phyloP scores from a whole-genome alignment of 2,797 vertebrate species.

The Anabas testudineus region DNA sequence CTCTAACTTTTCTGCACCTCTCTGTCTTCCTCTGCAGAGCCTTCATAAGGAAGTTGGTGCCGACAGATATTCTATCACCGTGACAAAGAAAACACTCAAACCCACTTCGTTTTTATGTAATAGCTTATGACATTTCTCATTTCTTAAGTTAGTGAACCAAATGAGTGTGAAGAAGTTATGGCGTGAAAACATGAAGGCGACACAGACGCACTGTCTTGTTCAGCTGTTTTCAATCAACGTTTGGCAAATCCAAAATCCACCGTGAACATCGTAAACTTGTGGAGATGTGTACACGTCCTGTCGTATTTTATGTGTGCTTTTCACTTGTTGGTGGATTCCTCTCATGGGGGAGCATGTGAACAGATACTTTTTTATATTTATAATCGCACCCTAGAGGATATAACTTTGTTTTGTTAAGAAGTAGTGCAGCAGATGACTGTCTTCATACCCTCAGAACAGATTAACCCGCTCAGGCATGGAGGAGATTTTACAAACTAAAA shows the following conservation, averaged over 20 bases:
- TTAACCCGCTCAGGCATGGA: slow-evolving; percentile 49
- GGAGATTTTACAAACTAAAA: not conserved
- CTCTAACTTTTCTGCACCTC: not conserved
- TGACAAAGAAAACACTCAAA: no score
- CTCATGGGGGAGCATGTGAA: slow-evolving; percentile 72
- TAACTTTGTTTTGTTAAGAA: slow-evolving; percentile 61
- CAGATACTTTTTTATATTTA: slow-evolving; percentile 63
- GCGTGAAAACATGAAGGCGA: not conserved
- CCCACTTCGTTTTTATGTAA: no score
- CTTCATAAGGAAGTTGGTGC: not conserved
- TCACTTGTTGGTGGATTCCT: slow-evolving; percentile 30
- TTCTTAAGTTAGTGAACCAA: not conserved
- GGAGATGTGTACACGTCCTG: slow-evolving; percentile 21
- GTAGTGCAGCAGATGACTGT: slow-evolving; percentile 68
- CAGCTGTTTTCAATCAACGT: not conserved
- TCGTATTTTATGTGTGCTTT: slow-evolving; percentile 27
- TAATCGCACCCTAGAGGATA: slow-evolving; percentile 68
- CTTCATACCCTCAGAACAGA: slow-evolving; percentile 51
- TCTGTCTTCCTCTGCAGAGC: not conserved
- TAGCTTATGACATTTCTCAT: no score
- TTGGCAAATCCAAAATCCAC: not conserved
- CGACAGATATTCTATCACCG: not conserved
- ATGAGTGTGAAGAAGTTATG: not conserved
- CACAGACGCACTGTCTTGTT: not conserved
- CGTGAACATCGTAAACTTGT: not conserved